These are phyloP conservation scores for Shinisaurus crocodilurus DNA, from an alignment of 2,113 vertebrate genomes.

Conservation along the genomic window DNA sequence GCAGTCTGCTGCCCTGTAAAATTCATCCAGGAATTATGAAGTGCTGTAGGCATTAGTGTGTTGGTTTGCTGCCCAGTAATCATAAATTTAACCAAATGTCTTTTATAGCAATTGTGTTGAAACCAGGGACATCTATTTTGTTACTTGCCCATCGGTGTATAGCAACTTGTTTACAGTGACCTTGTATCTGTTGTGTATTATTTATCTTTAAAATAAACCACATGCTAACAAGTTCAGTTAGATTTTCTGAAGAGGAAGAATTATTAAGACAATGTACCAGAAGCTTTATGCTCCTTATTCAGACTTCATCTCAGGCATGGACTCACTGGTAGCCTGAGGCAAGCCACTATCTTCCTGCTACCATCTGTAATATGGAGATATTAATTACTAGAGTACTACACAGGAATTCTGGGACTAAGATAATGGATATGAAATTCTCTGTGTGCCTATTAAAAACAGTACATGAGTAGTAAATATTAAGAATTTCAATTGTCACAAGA, in stretches of 20 bases:
- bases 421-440: background rate
- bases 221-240: conserved; percentile 42
- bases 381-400: background rate
- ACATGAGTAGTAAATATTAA: background rate
- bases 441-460: background rate
- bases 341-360: background rate
- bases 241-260: conserved; percentile 12
- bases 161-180: conserved; percentile 1
- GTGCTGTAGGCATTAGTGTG: background rate
- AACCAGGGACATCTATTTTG: conserved; percentile 26
- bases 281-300: background rate
- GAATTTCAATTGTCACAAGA: background rate
- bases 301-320: background rate
- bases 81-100: conserved; percentile 19
- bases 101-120: conserved; percentile 45
- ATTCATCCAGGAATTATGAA: background rate
- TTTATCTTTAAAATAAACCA: conserved; percentile 37
- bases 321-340: background rate
- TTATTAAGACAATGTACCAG: background rate
- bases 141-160: conserved; percentile 37
- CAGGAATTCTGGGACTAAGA: background rate
- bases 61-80: background rate
- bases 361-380: background rate
- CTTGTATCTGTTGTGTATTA: conserved; percentile 20
- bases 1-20: background rate